Evolutionary conservation across 30 jellyfish, hydroid and myxozoan genomes (phyloP).

Genomic region (Aurelia coerulea): DNA sequence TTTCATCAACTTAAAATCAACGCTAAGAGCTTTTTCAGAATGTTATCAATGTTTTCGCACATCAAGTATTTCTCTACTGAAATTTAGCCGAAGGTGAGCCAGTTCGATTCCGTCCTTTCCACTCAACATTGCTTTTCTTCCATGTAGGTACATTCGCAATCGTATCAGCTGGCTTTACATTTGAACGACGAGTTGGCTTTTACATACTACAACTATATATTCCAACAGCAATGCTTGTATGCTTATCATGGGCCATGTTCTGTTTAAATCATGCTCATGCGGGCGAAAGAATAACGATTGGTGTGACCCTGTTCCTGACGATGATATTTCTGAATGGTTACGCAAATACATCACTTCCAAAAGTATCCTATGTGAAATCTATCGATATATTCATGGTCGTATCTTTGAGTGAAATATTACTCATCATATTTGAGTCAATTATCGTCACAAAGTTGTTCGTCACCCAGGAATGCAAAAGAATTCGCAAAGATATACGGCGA

Average conservation of each 20-base stretch:
- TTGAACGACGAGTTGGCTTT: conserved; percentile 62
- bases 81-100: too few relatives aligned
- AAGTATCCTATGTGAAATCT: conserved; percentile 57
- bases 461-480: background rate
- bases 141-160: conserved; percentile 44
- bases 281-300: conserved; percentile 68
- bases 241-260: conserved; percentile 67
- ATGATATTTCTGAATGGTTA: conserved; percentile 63
- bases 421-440: conserved; percentile 49
- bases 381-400: conserved; percentile 53
- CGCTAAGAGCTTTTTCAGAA: too few relatives aligned
- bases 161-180: conserved; percentile 26
- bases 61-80: too few relatives aligned
- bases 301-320: conserved; percentile 66
- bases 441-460: conserved; percentile 28
- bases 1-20: too few relatives aligned
- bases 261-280: conserved; percentile 34
- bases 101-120: background rate
- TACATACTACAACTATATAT: conserved; percentile 58
- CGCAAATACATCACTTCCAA: conserved; percentile 63
- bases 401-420: conserved; percentile 36
- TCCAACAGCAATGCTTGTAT: conserved; percentile 71
- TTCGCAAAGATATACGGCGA: background rate
- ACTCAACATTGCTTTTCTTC: background rate
- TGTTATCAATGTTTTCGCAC: too few relatives aligned